phyloP scores from a whole-genome alignment of 2,888 invertebrate species.

The Pandemis corylana region DNA sequence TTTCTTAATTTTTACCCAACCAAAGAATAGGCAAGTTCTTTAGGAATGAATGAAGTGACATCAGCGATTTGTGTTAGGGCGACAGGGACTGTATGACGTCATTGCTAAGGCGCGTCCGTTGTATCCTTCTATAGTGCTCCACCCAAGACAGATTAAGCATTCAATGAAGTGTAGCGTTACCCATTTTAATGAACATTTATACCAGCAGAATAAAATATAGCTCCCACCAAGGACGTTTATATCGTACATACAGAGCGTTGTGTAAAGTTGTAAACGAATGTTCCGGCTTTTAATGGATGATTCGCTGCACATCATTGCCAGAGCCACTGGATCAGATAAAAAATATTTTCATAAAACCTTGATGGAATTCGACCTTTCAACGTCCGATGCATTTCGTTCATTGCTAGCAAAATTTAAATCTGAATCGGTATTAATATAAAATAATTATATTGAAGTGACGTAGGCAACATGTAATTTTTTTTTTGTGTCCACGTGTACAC shows the following conservation, averaged over 20 bases:
- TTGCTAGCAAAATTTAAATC: constrained; percentile 29
- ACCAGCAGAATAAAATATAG: background rate
- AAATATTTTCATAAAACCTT: constrained; percentile 72
- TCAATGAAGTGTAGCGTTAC: constrained; percentile 25
- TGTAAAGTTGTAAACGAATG: constrained; percentile 16
- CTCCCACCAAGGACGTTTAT: constrained; percentile 12
- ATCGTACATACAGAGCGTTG: constrained; percentile 20
- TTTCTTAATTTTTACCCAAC: too few species aligned
- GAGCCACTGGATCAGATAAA: constrained; percentile 34
- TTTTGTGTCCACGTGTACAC: background rate
- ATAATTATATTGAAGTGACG: background rate
- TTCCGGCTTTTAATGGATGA: constrained; percentile 20
- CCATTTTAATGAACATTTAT: constrained; percentile 29
- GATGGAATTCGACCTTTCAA: constrained; percentile 77
- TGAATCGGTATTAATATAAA: constrained; percentile 9
- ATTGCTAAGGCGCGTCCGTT: constrained; percentile 67
- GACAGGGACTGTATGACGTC: constrained; percentile 67
- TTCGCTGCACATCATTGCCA: constrained; percentile 23
- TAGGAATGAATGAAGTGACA: constrained; percentile 4
- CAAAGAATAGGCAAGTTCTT: background rate
- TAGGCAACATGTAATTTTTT: background rate
- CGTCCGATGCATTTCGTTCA: constrained; percentile 75
- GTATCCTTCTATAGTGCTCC: constrained; percentile 52
- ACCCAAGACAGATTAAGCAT: constrained; percentile 18
- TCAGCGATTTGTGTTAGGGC: constrained; percentile 12